Evolutionary conservation across 2,888 invertebrate genomes (phyloP), one percentile per base, ranked within the genome.

Genomic region (Eumacrocentrus americanus): DNA sequence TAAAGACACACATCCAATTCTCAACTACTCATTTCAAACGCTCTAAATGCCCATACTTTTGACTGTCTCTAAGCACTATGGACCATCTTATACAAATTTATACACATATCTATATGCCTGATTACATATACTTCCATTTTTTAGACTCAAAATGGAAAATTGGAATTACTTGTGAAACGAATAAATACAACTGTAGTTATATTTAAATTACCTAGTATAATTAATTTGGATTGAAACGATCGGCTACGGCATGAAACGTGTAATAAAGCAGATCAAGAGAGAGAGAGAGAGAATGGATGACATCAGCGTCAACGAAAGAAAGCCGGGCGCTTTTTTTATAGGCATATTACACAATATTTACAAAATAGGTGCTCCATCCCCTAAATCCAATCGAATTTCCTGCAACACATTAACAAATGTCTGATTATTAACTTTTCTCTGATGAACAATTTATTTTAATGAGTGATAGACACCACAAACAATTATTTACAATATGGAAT

Each of bases 271-370:
- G 29, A 12, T 48, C 40, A 57, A 50, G 38, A 25, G 9, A 50
- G 48, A 57, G 29, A 29, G 29, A 12, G 29, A 25, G 50, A 29
- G 57, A 57, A 40, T 18, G 18, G 40, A 40, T 14, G 38, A 57
- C 38, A 48, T 38, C 37, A 40, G 46, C 40, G 29, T 55, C 65
- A 64, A 64, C 46, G 63, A 61, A 57, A 57, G 42, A 57, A 63
- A 65, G 62, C 63, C 37, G 60, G 55, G 56, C 62, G 61, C 54
- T 58, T 62, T 58, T 74, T 29, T 29, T 68, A 67, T 76, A 76
- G 75, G 77, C 76, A 76, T 78, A 77, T 76, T 77, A 77, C 74
- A 78, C 74, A 72, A 58, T 78, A 78, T 78, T 70, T 78, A 78
- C 78, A 78, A 75, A 70, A 61, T 71, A 70, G 70, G 63, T 69